Conservation (phyloP, 2,113 vertebrate species). For the Sciurus niger region DNA sequence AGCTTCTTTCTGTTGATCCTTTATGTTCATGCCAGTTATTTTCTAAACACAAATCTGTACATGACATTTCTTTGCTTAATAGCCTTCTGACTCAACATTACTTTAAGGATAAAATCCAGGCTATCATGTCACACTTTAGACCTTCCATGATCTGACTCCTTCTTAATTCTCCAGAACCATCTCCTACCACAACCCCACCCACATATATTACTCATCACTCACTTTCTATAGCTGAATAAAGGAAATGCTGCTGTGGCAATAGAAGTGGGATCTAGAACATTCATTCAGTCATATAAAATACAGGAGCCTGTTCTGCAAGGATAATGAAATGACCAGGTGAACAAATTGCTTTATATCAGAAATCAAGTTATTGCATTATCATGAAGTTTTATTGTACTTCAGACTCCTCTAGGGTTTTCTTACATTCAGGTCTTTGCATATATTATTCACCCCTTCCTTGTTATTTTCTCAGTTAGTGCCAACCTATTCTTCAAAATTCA, state of each 20-base stretch:
- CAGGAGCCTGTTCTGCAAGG: conserved; percentile 64
- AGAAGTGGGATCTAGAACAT: conserved; percentile 42
- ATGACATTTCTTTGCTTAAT: neutral
- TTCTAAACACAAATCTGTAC: neutral
- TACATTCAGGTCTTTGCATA: conserved; percentile 62
- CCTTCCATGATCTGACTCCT: neutral
- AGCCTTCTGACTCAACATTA: neutral
- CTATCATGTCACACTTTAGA: neutral
- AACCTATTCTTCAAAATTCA: conserved; percentile 67
- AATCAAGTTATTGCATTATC: conserved; percentile 64
- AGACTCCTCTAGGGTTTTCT: conserved; percentile 57
- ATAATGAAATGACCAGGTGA: conserved; percentile 73
- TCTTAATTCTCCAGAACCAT: neutral
- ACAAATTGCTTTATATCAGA: conserved; percentile 60
- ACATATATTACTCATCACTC: neutral
- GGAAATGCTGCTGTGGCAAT: neutral
- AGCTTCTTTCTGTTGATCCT: neutral
- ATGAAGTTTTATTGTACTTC: conserved; percentile 56
- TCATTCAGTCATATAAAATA: conserved; percentile 41
- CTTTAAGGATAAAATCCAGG: neutral
- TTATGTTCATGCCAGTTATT: neutral
- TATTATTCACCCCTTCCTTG: conserved; percentile 39
- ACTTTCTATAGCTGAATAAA: conserved; percentile 10
- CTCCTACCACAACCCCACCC: neutral
- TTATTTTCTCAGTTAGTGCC: neutral